Evolutionary conservation across 2,113 vertebrate species (phyloP).

Genomic region (Perccottus glenii): DNA sequence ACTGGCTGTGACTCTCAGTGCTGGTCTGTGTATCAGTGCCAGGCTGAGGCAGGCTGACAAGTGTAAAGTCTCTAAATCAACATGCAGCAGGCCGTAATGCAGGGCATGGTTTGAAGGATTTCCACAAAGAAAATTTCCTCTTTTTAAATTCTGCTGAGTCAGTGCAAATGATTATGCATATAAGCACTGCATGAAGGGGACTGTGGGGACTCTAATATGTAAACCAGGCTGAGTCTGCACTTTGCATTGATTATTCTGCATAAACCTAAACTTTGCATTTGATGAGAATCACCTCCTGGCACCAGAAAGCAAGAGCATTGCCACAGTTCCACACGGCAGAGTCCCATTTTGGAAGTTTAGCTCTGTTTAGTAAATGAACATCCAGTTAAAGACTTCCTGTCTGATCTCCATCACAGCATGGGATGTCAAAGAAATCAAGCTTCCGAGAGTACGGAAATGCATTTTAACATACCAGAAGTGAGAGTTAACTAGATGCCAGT

Average conservation of each 20-base stretch:
- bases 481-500: conserved; percentile 43
- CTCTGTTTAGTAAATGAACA: conserved; percentile 20
- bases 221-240: conserved; percentile 26
- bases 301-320: not conserved
- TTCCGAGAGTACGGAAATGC: conserved; percentile 29
- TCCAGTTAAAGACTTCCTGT: conserved; percentile 49
- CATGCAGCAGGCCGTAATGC: conserved; percentile 38
- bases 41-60: conserved; percentile 44
- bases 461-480: conserved; percentile 14
- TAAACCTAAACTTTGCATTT: conserved; percentile 19
- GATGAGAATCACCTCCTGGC: conserved; percentile 13
- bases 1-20: conserved; percentile 47
- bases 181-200: conserved; percentile 2
- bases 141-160: not conserved
- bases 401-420: not conserved
- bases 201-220: conserved; percentile 2
- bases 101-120: conserved; percentile 21
- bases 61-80: conserved; percentile 32
- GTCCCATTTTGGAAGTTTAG: not conserved
- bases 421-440: conserved; percentile 29
- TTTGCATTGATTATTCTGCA: conserved; percentile 53
- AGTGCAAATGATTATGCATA: not conserved
- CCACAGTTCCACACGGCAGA: conserved; percentile 26
- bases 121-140: not conserved
- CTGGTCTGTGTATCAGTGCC: conserved; percentile 57